A percentile compares a stretch with the other conserved stretches of the same genome.
phyloP scores from a whole-genome alignment of 2,888 invertebrate genomes.

The Laspeyria flexula region DNA sequence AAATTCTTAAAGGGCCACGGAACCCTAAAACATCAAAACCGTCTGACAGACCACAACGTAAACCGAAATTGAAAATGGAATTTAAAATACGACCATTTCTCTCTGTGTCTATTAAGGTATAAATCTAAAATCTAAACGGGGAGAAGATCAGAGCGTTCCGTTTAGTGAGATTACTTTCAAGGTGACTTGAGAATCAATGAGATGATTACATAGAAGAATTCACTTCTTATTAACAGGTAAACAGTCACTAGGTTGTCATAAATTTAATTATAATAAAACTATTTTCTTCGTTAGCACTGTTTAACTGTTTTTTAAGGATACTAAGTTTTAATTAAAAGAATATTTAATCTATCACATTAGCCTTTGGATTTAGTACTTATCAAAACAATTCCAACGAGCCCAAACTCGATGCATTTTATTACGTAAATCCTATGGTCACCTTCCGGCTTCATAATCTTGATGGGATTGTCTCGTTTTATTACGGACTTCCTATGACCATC shows the following conservation, averaged over 20 bases:
- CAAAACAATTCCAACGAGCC: too few species aligned
- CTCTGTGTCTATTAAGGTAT: neutral
- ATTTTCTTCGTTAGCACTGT: too few species aligned
- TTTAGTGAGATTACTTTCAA: neutral
- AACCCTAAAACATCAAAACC: slow-evolving; percentile 10
- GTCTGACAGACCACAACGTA: neutral
- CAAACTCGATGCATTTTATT: too few species aligned
- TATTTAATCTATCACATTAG: too few species aligned
- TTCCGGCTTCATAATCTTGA: too few species aligned
- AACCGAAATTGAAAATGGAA: slow-evolving; percentile 7
- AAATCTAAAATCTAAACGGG: slow-evolving; percentile 1
- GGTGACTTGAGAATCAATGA: neutral
- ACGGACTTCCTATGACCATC: too few species aligned
- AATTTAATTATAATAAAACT: too few species aligned
- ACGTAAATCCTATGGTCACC: too few species aligned
- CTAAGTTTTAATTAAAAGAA: too few species aligned
- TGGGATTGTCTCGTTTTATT: too few species aligned
- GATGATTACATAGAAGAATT: neutral
- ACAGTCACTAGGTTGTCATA: neutral
- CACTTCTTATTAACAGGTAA: neutral
- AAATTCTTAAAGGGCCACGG: slow-evolving; percentile 1
- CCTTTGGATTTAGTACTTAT: too few species aligned
- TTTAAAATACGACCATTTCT: slow-evolving; percentile 6
- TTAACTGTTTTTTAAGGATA: too few species aligned
- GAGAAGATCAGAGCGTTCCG: neutral